Evolutionary conservation across 2,113 vertebrate genomes (phyloP), one percentile per base, ranked within the genome.

Genomic region (Notiomystis cincta): DNA sequence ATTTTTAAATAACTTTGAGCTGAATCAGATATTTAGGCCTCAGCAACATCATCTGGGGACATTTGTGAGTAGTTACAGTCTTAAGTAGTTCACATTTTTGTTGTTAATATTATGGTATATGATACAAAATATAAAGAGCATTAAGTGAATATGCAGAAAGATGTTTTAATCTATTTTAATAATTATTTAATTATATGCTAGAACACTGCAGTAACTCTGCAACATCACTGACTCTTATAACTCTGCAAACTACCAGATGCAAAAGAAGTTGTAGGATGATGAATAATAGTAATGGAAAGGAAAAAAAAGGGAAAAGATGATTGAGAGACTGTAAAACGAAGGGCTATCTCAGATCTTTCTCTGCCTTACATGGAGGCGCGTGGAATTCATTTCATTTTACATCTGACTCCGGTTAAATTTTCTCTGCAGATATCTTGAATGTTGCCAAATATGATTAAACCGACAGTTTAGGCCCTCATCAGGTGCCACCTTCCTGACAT

Each of bases 311-410:
- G 15, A 44, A 72, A 62, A 82, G 4, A 18, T 91, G 82, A 97
- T 75, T 92, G 88, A 95, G 72, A 94, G 90, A 53, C 72, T 94
- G 82, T 88, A 75, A 89, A 90, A 91, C 40, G 69, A 87, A 89
- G 10, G 25, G 28, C 64, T 90, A 80, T 57, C 76, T 84, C 47
- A 89, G 78, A 69, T 90, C 66, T 60, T 90, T 94, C n/a, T 45
- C 40, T 78, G 51, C 45, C 56, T 84, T 96, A 37, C 67, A 53
- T 71, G 76, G 86, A 77, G 76, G 82, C 1, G n/a, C 0, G 11
- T 84, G 83, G 90, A 95, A 96, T 95, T 96, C 5, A 95, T 97
- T 96, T 94, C 69, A 45, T 82, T 30, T 70, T 90, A 67, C 90
- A 82, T 93, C 91, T 90, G 71, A 95, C 60, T 33, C 73, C 18